phyloP scores from a whole-genome alignment of 2,888 invertebrate species.

The Caenorhabditis sp. region DNA sequence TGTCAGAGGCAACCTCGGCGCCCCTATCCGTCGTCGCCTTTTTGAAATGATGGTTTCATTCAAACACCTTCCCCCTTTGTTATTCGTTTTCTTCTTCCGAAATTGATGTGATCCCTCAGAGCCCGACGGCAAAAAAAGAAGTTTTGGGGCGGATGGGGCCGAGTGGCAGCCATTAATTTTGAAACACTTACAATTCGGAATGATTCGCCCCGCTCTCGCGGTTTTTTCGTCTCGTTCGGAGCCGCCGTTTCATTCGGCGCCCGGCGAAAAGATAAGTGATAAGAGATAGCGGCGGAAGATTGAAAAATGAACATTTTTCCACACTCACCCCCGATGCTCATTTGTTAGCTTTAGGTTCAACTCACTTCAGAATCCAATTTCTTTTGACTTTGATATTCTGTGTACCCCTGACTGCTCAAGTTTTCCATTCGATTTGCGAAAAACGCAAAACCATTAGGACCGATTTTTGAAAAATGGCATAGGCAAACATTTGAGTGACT shows the following conservation, averaged over 20 bases:
- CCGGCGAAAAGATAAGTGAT: slow-evolving; percentile 25
- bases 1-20: not conserved
- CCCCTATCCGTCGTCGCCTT: no score
- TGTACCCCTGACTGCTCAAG: no score
- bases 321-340: slow-evolving; percentile 20
- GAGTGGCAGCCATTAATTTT: slow-evolving; percentile 50
- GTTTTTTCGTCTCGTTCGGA: slow-evolving; percentile 35
- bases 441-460: no score
- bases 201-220: slow-evolving; percentile 13
- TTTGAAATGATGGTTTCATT: not conserved
- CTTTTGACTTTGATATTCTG: no score
- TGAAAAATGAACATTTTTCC: slow-evolving; percentile 50
- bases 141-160: not conserved
- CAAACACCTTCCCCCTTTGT: not conserved
- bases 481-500: no score
- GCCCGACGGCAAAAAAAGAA: not conserved
- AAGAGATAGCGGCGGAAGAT: slow-evolving; percentile 16
- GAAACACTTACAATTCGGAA: slow-evolving; percentile 34
- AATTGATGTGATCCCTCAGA: not conserved
- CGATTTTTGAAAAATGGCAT: no score
- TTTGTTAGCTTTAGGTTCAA: slow-evolving; percentile 35
- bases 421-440: not conserved
- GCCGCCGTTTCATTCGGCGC: slow-evolving; percentile 19
- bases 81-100: slow-evolving; percentile 1
- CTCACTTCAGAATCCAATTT: not conserved